Evolutionary conservation across 2,797 vertebrate genomes (phyloP).

Genomic region (Catamblyrhynchus diadema): DNA sequence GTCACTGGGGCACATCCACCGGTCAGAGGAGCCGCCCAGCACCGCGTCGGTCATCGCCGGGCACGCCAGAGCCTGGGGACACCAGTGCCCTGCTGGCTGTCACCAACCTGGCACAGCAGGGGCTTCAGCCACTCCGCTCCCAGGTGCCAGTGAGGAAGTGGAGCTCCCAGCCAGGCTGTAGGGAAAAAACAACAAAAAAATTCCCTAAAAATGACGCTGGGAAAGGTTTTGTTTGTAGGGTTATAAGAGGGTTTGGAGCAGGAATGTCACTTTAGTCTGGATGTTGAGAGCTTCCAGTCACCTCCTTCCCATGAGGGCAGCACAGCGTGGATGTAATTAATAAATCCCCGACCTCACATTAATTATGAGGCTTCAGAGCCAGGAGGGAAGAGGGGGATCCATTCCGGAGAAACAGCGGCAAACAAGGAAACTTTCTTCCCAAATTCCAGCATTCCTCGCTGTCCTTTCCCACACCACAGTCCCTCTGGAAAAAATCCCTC

Average conservation of each 20-base stretch:
- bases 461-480: not conserved
- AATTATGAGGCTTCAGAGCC: not conserved
- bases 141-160: accelerated
- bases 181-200: accelerated
- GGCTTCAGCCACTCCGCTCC: accelerated
- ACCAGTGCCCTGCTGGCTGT: accelerated
- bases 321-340: not conserved
- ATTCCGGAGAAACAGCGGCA: not conserved
- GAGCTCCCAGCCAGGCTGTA: not conserved
- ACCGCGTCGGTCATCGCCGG: conserved; percentile 75
- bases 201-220: accelerated
- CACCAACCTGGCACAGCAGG: accelerated
- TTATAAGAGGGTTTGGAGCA: not conserved
- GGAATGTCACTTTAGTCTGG: not conserved
- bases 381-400: not conserved
- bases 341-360: not conserved
- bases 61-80: not conserved
- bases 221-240: not conserved
- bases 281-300: not conserved
- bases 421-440: not conserved
- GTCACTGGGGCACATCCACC: conserved; percentile 78
- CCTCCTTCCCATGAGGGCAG: not conserved
- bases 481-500: not conserved
- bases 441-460: accelerated
- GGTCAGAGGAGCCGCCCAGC: conserved; percentile 71